Evolutionary conservation across 2,797 vertebrate species (phyloP), one percentile per base, ranked within the genome.

Genomic region (Pelochelys cantorii): DNA sequence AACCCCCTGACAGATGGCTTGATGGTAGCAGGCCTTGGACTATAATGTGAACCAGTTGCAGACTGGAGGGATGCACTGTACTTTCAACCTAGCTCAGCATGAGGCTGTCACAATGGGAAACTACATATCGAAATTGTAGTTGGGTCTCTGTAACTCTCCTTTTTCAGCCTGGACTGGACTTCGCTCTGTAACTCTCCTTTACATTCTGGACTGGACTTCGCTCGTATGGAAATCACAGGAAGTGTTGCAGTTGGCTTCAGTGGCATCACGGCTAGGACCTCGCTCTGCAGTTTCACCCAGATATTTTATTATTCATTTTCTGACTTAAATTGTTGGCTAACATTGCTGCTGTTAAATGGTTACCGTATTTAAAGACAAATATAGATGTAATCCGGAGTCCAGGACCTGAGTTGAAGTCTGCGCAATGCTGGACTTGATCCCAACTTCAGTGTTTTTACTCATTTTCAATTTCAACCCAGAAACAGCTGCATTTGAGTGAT

Each of bases 341-440:
- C 81, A 60, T 29, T 81, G 60, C 10, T 79, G 48, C 15, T 65
- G 62, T 18, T 65, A n/a, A 6, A 22, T 59, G 12, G 6, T 90
- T 42, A 52, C 29, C 7, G 82, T 79, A 77, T 93, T 94, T 85
- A 6, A 91, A 27, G 27, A 88, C 54, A 90, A 82, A 48, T 87
- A 74, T 11, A 25, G n/a, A 12, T 80, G 25, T 59, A 37, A n/a
- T 87, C 81, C 6, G 81, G 42, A 77, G 54, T 37, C 53, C 25
- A 68, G 60, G 87, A 74, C 34, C 68, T 79, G 18, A 52, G 15
- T 1, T 71, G 9, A 80, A 80, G 27, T 85, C 88, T 81, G 57
- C 48, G 85, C 83, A 89, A 34, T 37, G 88, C 60, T 75, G 75
- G 34, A 53, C 90, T 79, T 22, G 11, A 34, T 3, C 7, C 6